phyloP scores from a whole-genome alignment of 2,888 invertebrate genomes.

The Coremacera marginata region DNA sequence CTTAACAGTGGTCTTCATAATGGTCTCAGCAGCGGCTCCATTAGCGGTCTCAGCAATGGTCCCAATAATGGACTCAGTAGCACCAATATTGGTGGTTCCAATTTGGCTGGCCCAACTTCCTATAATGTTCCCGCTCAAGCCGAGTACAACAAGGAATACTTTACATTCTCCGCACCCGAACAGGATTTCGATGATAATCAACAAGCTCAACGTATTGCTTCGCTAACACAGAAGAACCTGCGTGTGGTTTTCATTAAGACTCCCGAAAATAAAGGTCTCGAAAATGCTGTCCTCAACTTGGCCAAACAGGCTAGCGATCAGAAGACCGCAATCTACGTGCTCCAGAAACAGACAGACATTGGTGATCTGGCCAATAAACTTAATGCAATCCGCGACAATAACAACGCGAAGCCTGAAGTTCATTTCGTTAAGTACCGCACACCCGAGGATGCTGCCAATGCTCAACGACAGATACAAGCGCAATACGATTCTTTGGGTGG shows the following conservation, averaged over 20 bases:
- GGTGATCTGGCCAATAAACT: conserved; percentile 55
- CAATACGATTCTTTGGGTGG: conserved; percentile 59
- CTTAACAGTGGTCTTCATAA: no score
- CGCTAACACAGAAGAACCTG: conserved; percentile 52
- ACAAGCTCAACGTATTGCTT: conserved; percentile 46
- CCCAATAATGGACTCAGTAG: background rate
- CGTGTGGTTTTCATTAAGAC: conserved; percentile 62
- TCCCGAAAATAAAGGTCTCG: conserved; percentile 57
- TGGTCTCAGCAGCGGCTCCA: no score
- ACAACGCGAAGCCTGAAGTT: conserved; percentile 61
- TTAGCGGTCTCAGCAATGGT: background rate
- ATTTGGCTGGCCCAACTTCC: background rate
- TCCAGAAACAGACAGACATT: conserved; percentile 59
- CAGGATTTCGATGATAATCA: conserved; percentile 55
- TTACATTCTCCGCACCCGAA: conserved; percentile 57
- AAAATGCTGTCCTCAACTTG: conserved; percentile 56
- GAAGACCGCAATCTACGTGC: conserved; percentile 62
- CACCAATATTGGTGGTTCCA: background rate
- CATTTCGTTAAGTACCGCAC: conserved; percentile 64
- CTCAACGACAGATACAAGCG: conserved; percentile 56
- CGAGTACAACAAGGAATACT: conserved; percentile 57
- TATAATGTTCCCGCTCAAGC: conserved; percentile 45
- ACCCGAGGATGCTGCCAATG: conserved; percentile 59
- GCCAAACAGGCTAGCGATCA: conserved; percentile 58
- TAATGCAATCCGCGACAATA: conserved; percentile 51